Evolutionary conservation across 2,113 vertebrate genomes (phyloP).

Genomic region (Eptesicus fuscus): DNA sequence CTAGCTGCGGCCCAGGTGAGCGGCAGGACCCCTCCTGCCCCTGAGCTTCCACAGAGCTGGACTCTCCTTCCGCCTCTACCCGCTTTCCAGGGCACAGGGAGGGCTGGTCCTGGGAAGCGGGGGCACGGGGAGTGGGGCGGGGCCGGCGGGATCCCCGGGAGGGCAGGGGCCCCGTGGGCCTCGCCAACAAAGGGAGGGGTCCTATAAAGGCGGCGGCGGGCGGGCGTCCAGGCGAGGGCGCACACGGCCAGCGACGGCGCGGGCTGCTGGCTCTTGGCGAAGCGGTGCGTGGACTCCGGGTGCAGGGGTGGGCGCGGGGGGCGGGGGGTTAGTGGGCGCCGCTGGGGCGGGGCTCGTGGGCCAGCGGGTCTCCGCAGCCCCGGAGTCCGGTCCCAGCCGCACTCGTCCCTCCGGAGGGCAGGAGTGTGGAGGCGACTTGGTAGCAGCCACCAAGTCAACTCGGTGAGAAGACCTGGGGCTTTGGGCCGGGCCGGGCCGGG

Average conservation of each 20-base stretch:
- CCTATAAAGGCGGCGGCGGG: conserved; percentile 60
- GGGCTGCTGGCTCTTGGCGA: not conserved
- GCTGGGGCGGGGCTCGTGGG: rapidly evolving
- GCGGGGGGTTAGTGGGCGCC: not conserved
- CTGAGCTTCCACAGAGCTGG: not conserved
- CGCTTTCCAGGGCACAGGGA: not conserved
- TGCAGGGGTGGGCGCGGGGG: not conserved
- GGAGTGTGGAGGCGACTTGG: not conserved
- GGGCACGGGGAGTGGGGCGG: not conserved
- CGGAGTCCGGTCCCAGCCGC: not conserved
- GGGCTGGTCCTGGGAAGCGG: not conserved
- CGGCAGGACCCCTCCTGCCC: no score
- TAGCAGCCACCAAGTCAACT: not conserved
- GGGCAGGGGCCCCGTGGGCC: not conserved
- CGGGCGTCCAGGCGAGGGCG: conserved; percentile 36
- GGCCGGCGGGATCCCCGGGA: not conserved
- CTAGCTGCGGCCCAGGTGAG: not conserved
- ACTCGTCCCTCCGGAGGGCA: no score
- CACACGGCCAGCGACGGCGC: not conserved
- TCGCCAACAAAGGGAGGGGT: conserved; percentile 36
- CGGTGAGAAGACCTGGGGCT: not conserved
- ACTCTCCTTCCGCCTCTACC: not conserved
- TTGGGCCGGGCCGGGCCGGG: not conserved
- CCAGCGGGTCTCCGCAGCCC: not conserved
- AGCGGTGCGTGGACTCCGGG: conserved; percentile 21